phyloP scores from a whole-genome alignment of 2,888 invertebrate genomes.

The Oxyteleia sp. region DNA sequence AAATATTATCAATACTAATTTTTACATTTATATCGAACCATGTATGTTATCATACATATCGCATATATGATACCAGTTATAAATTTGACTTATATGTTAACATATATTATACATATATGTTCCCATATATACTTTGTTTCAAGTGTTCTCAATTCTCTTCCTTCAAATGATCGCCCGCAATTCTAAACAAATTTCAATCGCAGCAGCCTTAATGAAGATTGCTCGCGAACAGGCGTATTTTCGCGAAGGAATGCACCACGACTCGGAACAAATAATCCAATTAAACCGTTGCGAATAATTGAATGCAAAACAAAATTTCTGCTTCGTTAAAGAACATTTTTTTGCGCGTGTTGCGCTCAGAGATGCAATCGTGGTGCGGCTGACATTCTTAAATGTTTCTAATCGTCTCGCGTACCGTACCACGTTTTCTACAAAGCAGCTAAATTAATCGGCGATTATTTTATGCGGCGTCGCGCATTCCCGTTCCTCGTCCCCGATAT shows the following conservation, averaged over 20 bases:
- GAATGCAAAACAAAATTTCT: conserved; percentile 39
- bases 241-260: conserved; percentile 17
- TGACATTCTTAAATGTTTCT: conserved; percentile 40
- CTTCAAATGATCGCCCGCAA: too few relatives aligned
- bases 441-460: conserved; percentile 64
- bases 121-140: too few relatives aligned
- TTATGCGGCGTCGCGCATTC: conserved; percentile 56
- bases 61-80: too few relatives aligned
- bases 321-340: conserved; percentile 44
- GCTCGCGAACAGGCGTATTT: conserved; percentile 8
- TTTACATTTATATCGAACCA: too few relatives aligned
- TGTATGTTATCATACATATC: too few relatives aligned
- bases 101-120: too few relatives aligned
- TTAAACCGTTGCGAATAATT: conserved; percentile 35
- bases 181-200: too few relatives aligned
- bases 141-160: too few relatives aligned
- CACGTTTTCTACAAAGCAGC: conserved; percentile 47
- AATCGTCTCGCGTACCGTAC: conserved; percentile 45
- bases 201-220: conserved; percentile 25
- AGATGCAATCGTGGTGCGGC: conserved; percentile 37
- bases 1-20: too few relatives aligned
- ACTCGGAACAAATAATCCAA: conserved; percentile 41
- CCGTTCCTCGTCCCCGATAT: too few relatives aligned
- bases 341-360: conserved; percentile 5
- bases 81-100: too few relatives aligned